phyloP scores from a whole-genome alignment of 2,888 invertebrate genomes.

The Barypeithes pellucidus region DNA sequence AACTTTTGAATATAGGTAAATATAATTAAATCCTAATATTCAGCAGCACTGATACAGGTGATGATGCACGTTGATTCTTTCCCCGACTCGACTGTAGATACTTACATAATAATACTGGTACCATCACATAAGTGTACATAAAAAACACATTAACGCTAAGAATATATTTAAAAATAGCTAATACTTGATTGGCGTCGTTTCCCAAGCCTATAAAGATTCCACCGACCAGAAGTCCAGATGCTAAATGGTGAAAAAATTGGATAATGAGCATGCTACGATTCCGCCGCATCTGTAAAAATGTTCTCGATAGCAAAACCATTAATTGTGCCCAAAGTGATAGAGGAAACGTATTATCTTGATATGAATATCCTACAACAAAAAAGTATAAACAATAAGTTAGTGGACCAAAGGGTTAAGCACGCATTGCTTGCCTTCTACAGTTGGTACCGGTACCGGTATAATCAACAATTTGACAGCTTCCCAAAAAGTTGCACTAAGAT shows the following conservation, averaged over 20 bases:
- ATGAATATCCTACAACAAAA: slow-evolving; percentile 53
- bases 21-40: no score
- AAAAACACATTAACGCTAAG: slow-evolving; percentile 76
- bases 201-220: slow-evolving; percentile 75
- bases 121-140: slow-evolving; percentile 78
- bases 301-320: slow-evolving; percentile 72
- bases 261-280: slow-evolving; percentile 73
- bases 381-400: no score
- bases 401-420: no score
- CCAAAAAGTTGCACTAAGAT: no score
- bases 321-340: slow-evolving; percentile 75
- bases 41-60: no score
- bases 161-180: slow-evolving; percentile 77
- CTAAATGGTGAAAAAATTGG: slow-evolving; percentile 74
- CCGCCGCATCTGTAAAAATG: slow-evolving; percentile 74
- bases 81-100: no score
- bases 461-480: no score
- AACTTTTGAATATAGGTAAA: no score
- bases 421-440: no score
- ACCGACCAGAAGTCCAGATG: slow-evolving; percentile 74
- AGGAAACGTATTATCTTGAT: slow-evolving; percentile 68
- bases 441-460: no score
- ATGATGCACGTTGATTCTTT: no score
- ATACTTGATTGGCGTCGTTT: slow-evolving; percentile 73
- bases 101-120: slow-evolving; percentile 77